Percentiles rank a stretch among this genome's conserved stretches.
phyloP scores from a whole-genome alignment of 2,888 invertebrate genomes.

The Emmelina monodactyla region DNA sequence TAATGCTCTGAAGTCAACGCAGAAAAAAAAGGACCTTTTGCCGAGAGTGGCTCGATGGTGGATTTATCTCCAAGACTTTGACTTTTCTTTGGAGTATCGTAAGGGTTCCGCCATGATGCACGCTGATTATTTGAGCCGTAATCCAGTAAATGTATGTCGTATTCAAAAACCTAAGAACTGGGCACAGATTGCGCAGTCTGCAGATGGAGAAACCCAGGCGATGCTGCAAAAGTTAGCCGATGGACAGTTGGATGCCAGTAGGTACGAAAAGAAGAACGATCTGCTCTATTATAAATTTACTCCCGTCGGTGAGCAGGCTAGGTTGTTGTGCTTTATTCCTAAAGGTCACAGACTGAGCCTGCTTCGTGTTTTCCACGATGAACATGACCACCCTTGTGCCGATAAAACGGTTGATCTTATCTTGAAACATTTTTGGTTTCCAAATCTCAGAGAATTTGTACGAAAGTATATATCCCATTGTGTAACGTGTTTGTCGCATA shows the following conservation, averaged over 20 bases:
- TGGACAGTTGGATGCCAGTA: constrained; percentile 5
- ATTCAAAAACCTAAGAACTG: neutral
- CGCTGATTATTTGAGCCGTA: neutral
- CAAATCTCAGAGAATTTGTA: constrained; percentile 5
- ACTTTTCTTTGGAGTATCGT: neutral
- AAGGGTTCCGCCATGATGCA: neutral
- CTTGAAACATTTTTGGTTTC: constrained; percentile 15
- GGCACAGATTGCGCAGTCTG: neutral
- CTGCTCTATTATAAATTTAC: constrained; percentile 5
- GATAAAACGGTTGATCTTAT: constrained; percentile 13
- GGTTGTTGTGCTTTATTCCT: constrained; percentile 5
- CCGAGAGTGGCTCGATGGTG: constrained; percentile 3
- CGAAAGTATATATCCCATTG: constrained; percentile 5
- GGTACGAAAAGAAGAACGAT: constrained; percentile 5
- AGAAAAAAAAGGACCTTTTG: constrained; percentile 1
- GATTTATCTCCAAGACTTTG: neutral
- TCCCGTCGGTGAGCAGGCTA: constrained; percentile 4
- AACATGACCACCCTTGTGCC: constrained; percentile 7
- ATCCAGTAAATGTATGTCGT: neutral
- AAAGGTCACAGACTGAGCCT: constrained; percentile 7
- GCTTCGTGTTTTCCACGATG: constrained; percentile 6
- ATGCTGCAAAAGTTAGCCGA: neutral
- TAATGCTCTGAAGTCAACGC: neutral
- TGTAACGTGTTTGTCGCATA: constrained; percentile 9
- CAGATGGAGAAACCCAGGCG: neutral